Conservation (phyloP, 2,113 vertebrate genomes). For the Odocoileus virginianus region DNA sequence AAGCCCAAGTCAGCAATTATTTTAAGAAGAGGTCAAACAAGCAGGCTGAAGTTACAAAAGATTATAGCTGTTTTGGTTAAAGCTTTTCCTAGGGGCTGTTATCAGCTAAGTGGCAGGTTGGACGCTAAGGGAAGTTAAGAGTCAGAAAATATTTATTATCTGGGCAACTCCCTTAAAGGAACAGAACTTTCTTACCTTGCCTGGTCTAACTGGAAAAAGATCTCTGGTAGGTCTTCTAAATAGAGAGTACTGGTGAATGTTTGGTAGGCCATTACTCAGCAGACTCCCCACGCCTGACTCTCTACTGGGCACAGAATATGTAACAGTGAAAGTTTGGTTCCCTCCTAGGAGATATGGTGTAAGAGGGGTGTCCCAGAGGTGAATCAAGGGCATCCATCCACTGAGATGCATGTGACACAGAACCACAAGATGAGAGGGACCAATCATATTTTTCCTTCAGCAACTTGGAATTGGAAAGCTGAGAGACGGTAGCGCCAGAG, state of each 20-base stretch:
- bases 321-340: not conserved
- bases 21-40: constrained; percentile 61
- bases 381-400: not conserved
- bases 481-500: not conserved
- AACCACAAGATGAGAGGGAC: not conserved
- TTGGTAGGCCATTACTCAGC: not conserved
- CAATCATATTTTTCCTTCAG: not conserved
- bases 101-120: constrained; percentile 58
- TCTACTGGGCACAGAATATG: not conserved
- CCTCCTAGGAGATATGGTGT: not conserved
- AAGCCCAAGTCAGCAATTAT: constrained; percentile 53
- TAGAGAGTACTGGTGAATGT: not conserved
- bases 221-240: not conserved
- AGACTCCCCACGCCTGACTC: not conserved
- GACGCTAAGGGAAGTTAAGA: constrained; percentile 25
- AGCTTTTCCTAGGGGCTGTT: constrained; percentile 37
- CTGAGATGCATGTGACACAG: not conserved
- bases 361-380: not conserved
- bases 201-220: not conserved
- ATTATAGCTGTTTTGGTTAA: constrained; percentile 61
- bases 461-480: not conserved
- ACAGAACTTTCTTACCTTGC: not conserved
- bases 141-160: constrained; percentile 39
- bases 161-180: constrained; percentile 1
- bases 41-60: constrained; percentile 31